Evolutionary conservation across 2,797 vertebrate species (phyloP).

Genomic region (Aphelocoma californica): DNA sequence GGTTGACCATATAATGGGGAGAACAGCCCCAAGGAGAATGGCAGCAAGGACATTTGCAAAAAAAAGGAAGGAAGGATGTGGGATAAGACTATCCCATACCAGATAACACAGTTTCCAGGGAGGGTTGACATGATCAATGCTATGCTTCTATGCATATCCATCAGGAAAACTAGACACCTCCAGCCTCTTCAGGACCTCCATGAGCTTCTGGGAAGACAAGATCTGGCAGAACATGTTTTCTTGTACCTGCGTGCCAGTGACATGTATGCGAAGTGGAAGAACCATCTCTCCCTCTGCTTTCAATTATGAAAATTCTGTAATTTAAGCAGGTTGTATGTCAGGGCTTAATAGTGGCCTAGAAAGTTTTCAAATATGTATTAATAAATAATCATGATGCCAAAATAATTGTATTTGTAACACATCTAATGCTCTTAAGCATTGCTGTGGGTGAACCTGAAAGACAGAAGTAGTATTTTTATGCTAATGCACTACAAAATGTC

Average conservation of each 20-base stretch:
- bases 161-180: neutral
- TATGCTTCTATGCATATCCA: neutral
- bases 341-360: neutral
- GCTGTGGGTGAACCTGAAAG: constrained; percentile 64
- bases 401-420: constrained; percentile 40
- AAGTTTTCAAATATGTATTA: constrained; percentile 56
- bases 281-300: neutral
- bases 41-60: neutral
- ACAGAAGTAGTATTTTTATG: constrained; percentile 67
- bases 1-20: neutral
- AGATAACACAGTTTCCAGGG: neutral
- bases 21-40: neutral
- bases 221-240: neutral
- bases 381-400: constrained; percentile 48
- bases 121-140: too few species aligned
- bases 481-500: constrained; percentile 56
- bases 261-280: neutral
- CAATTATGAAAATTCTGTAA: neutral
- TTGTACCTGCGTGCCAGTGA: neutral
- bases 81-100: neutral
- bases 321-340: constrained; percentile 8
- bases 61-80: neutral
- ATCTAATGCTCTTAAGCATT: constrained; percentile 42
- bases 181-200: neutral
- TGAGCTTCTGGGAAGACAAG: neutral